These are phyloP conservation scores for Nothoprocta pentlandii DNA, from an alignment of 2,113 vertebrate species.

Conservation along the genomic window DNA sequence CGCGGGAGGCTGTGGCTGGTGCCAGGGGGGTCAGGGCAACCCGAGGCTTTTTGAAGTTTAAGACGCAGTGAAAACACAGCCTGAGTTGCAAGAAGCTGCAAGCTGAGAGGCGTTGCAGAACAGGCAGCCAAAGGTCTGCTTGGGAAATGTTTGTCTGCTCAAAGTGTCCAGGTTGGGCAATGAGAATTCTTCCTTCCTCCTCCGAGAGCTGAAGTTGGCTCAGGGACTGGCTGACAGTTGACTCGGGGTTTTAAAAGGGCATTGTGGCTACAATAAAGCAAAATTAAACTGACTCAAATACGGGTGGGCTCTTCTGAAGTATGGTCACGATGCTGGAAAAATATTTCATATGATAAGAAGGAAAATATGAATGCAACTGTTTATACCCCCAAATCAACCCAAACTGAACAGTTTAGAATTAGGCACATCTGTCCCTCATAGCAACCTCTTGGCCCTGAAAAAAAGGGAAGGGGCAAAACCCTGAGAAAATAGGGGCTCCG, in stretches of 20 bases:
- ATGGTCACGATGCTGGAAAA: background rate
- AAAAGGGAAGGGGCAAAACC: background rate
- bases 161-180: background rate
- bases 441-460: background rate
- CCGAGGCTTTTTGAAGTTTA: background rate
- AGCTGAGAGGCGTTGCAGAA: background rate
- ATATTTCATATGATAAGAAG: background rate
- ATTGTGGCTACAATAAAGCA: background rate
- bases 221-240: background rate
- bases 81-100: background rate
- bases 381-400: background rate
- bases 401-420: background rate
- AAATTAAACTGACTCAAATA: background rate
- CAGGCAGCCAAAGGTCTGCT: background rate
- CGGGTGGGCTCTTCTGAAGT: background rate
- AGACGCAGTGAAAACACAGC: background rate
- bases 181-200: background rate
- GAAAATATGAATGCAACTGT: background rate
- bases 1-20: rapidly evolving
- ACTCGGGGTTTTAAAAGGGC: background rate
- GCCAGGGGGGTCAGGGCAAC: background rate
- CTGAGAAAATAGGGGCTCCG: background rate
- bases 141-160: rapidly evolving
- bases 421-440: background rate
- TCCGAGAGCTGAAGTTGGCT: background rate